phyloP scores from a whole-genome alignment of 2,797 vertebrate genomes.

The Anas georgica region DNA sequence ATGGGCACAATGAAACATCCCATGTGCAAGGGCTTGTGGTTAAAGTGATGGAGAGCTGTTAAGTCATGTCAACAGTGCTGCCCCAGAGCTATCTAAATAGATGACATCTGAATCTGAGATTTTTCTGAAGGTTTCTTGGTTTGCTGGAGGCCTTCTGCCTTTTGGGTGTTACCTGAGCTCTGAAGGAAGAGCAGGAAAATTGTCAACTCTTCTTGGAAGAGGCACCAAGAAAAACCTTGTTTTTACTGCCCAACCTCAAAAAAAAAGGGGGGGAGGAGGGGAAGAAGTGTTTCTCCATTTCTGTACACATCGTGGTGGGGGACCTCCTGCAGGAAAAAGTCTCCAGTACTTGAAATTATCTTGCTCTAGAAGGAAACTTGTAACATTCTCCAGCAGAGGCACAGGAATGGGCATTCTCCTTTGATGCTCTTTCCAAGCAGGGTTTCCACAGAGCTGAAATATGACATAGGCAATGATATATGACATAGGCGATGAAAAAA shows the following conservation, averaged over 20 bases:
- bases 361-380: background rate
- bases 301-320: rapidly evolving
- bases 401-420: background rate
- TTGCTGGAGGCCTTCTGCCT: background rate
- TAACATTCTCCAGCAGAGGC: background rate
- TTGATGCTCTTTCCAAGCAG: background rate
- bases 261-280: background rate
- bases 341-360: background rate
- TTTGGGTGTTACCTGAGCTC: background rate
- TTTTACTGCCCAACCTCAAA: background rate
- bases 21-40: background rate
- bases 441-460: constrained; percentile 5
- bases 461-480: background rate
- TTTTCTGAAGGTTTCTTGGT: background rate
- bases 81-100: background rate
- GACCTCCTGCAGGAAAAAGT: background rate
- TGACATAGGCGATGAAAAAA: background rate
- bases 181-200: background rate
- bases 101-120: background rate
- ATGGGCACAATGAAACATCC: background rate
- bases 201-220: background rate
- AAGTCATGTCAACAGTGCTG: background rate
- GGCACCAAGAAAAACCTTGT: too few species aligned
- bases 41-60: background rate
- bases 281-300: background rate